Evolutionary conservation across 2,888 invertebrate species (phyloP).

Genomic region (Scaptomyza caliginosa): DNA sequence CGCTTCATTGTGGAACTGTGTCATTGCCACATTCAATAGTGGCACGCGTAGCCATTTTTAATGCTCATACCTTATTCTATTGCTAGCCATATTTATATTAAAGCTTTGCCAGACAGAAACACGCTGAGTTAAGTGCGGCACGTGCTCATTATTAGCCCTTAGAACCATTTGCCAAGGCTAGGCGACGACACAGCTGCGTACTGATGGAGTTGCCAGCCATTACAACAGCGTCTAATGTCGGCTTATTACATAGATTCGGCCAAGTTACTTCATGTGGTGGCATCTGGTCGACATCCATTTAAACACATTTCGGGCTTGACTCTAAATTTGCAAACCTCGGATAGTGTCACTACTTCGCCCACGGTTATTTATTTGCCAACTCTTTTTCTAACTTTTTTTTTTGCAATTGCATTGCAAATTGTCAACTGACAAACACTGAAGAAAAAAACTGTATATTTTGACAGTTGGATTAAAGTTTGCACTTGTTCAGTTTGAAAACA

Average conservation of each 20-base stretch:
- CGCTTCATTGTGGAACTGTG: slow-evolving; percentile 16
- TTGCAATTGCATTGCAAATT: slow-evolving; percentile 57
- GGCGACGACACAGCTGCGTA: not conserved
- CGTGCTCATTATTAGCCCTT: slow-evolving; percentile 55
- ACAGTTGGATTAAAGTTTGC: slow-evolving; percentile 42
- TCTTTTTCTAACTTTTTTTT: too few species aligned
- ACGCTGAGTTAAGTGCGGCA: slow-evolving; percentile 30
- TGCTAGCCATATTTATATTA: slow-evolving; percentile 4
- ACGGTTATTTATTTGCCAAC: not conserved
- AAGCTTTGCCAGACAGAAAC: slow-evolving; percentile 2
- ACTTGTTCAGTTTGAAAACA: slow-evolving; percentile 15
- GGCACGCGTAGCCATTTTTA: slow-evolving; percentile 31
- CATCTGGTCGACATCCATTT: not conserved
- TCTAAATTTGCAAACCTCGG: slow-evolving; percentile 45
- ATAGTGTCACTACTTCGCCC: slow-evolving; percentile 19
- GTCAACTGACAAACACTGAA: slow-evolving; percentile 50
- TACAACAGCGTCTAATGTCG: slow-evolving; percentile 1
- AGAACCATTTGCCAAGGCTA: slow-evolving; percentile 1
- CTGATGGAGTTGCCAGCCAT: not conserved
- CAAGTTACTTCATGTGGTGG: slow-evolving; percentile 15
- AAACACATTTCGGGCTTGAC: slow-evolving; percentile 15
- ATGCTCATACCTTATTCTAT: not conserved
- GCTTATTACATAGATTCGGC: slow-evolving; percentile 8
- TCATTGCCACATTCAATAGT: slow-evolving; percentile 1
- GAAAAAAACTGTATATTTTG: slow-evolving; percentile 49